Evolutionary conservation across 2,888 invertebrate species (phyloP), one percentile per base, ranked within the genome.

Genomic region (Clanis bilineata): DNA sequence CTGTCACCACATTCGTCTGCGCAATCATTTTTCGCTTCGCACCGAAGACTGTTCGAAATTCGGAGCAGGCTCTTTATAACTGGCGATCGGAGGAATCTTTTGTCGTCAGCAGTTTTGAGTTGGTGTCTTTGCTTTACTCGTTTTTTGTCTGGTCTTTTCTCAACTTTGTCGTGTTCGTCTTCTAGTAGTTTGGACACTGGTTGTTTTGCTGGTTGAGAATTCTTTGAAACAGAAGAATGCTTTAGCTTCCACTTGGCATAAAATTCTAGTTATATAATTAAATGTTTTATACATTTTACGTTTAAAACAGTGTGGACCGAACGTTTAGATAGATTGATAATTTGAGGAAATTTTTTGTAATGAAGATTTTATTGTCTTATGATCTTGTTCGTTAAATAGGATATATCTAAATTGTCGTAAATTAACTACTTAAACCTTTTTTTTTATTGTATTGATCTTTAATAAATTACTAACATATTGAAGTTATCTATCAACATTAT

Each of bases 11-110:
- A 82, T 39, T 69, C 61, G 5, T 80, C 71, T 41, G 71, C 57
- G 22, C 83, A 83, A 38, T 82, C 77, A 6, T 76, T 65, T 60
- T 64, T 71, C 0, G 82, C 82, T 0, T 73, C 68, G 25, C 81
- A 83, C 55, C 68, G 69, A 9, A 80, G 57, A 15, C 72, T 73
- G 9, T 68, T 70, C 3, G 65, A 66, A 6, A 63, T 61, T 9
- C 80, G 65, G 0, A 82, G 61, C 0, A 82, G 67, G 56, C 69
- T 75, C 58, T 74, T 79, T 3, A 81, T 69, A 1, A 82, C 72
- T 3, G 78, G 77, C 1, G 77, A 70, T 57, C 73, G 64, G 2
- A 74, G 62, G 56, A 47, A 43, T 12, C 43, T 41, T 23, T 28
- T 56, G 18, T 62, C 63, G 4, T 61, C 51, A 3, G 15, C 28